A percentile compares a stretch with the other conserved stretches of the same genome.
phyloP scores from a whole-genome alignment of 1,140 invertebrate genomes.

The Drosophila bipectinata region DNA sequence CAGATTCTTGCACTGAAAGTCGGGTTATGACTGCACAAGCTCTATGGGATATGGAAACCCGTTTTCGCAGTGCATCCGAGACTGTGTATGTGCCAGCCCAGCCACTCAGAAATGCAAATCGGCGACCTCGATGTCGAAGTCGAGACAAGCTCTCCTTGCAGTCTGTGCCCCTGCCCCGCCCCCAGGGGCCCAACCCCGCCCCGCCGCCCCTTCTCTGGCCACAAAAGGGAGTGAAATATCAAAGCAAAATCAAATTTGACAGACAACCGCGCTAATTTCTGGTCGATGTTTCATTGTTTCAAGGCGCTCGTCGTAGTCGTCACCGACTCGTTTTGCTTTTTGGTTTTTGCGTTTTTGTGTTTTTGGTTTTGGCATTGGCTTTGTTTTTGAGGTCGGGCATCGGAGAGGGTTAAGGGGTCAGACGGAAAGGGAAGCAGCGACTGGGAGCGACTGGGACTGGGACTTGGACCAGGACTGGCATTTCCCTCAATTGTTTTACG shows the following conservation, averaged over 20 bases:
- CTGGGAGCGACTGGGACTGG: background rate
- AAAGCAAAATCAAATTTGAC: constrained; percentile 82
- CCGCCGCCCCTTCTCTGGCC: background rate
- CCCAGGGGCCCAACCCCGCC: too few species aligned
- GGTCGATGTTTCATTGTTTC: constrained; percentile 79
- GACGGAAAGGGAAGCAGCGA: background rate
- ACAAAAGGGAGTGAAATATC: constrained; percentile 62
- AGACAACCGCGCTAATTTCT: constrained; percentile 83
- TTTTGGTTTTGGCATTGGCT: constrained; percentile 7
- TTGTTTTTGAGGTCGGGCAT: constrained; percentile 5
- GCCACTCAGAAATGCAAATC: constrained; percentile 62
- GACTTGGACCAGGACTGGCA: constrained; percentile 17
- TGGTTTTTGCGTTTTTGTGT: background rate
- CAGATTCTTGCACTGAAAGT: too few species aligned
- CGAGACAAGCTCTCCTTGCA: constrained; percentile 19
- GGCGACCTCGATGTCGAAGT: constrained; percentile 35
- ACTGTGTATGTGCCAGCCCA: background rate
- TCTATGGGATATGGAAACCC: too few species aligned
- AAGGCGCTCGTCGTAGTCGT: constrained; percentile 66
- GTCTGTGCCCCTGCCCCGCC: constrained; percentile 1
- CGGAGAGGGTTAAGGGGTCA: background rate
- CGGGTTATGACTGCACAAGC: too few species aligned
- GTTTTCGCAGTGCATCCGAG: background rate
- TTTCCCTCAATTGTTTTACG: constrained; percentile 64
- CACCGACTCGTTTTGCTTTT: constrained; percentile 15